These are phyloP conservation scores for Phlogophora meticulosa DNA, from an alignment of 2,888 invertebrate genomes.

Conservation along the genomic window DNA sequence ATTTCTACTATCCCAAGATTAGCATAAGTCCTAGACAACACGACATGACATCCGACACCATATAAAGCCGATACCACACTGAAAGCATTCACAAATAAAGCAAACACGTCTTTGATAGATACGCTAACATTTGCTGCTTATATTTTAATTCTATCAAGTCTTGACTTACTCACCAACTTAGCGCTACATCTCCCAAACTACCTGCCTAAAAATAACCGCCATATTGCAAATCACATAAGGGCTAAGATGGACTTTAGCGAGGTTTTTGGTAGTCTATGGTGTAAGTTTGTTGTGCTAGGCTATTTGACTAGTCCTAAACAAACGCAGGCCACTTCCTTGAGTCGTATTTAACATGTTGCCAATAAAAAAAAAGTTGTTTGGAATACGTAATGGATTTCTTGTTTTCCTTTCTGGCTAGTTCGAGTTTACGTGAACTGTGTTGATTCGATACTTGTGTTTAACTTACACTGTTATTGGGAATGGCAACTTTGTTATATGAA, in stretches of 20 bases:
- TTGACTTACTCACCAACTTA: constrained; percentile 57
- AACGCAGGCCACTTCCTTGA: constrained; percentile 74
- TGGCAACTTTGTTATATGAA: constrained; percentile 42
- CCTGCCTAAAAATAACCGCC: neutral
- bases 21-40: neutral
- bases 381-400: constrained; percentile 79
- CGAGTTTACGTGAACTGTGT: constrained; percentile 49
- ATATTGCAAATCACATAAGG: neutral
- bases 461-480: constrained; percentile 43
- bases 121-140: constrained; percentile 66
- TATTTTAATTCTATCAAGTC: constrained; percentile 75
- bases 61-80: constrained; percentile 47
- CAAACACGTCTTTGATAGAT: constrained; percentile 67
- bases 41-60: constrained; percentile 39
- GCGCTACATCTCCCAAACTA: constrained; percentile 9
- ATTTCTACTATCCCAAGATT: neutral
- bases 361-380: constrained; percentile 82
- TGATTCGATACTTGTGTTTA: constrained; percentile 59
- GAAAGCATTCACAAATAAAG: constrained; percentile 63
- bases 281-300: constrained; percentile 59
- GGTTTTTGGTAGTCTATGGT: constrained; percentile 21
- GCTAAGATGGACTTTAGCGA: neutral
- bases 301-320: constrained; percentile 78
- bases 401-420: constrained; percentile 72
- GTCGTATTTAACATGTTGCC: constrained; percentile 81